Conservation (phyloP, 1,140 invertebrate species). For the Cardiocondyla obscurior region DNA sequence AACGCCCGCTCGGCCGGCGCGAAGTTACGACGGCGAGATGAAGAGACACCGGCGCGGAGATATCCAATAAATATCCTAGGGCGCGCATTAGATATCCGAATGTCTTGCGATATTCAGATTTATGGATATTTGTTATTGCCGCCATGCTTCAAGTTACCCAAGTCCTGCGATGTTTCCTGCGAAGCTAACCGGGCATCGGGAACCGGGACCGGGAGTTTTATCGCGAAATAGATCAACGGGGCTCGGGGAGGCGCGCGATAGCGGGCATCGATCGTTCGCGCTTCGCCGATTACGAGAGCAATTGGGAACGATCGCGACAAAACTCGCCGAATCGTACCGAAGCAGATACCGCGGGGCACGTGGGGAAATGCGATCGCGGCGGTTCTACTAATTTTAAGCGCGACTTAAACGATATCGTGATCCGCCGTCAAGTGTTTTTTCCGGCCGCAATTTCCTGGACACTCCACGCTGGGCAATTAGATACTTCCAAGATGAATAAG, state of each 20-base stretch:
- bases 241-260: neutral
- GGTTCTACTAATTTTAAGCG: neutral
- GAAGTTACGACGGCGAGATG: neutral
- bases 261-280: constrained; percentile 17
- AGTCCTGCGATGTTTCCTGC: neutral
- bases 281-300: constrained; percentile 22
- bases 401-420: neutral
- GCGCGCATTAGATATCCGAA: constrained; percentile 3
- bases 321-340: constrained; percentile 11
- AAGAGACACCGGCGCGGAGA: neutral
- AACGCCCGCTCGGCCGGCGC: neutral
- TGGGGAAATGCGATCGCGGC: neutral
- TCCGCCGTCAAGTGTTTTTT: constrained; percentile 18
- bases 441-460: constrained; percentile 11
- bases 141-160: neutral
- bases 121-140: constrained; percentile 27
- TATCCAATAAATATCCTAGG: neutral
- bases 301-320: constrained; percentile 15
- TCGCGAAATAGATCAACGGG: constrained; percentile 14
- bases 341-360: neutral
- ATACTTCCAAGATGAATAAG: neutral
- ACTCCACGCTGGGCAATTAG: constrained; percentile 4
- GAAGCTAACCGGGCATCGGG: neutral
- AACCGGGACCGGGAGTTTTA: constrained; percentile 25
- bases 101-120: constrained; percentile 11